These are phyloP conservation scores for Ascaphus truei DNA, from an alignment of 2,113 vertebrate genomes.

Conservation along the genomic window DNA sequence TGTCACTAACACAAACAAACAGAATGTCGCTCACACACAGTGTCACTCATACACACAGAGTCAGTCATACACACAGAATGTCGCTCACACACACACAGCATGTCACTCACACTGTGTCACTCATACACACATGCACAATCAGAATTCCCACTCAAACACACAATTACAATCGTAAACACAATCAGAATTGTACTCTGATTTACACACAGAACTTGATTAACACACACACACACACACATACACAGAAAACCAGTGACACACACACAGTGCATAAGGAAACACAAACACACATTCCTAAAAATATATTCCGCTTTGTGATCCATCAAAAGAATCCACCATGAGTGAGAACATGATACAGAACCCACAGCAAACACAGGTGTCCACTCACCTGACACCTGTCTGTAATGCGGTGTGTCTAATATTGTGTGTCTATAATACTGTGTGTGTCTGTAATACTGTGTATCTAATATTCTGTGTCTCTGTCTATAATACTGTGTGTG, in stretches of 20 bases:
- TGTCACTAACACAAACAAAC: too few species aligned
- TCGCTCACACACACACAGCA: too few species aligned
- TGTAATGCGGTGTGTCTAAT: neutral
- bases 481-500: too few species aligned
- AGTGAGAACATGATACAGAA: neutral
- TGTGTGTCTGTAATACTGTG: neutral
- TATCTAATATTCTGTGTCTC: neutral
- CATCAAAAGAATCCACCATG: constrained; percentile 12
- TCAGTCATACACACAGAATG: too few species aligned
- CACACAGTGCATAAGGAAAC: neutral
- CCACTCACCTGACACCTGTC: constrained; percentile 30
- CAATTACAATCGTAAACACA: too few species aligned
- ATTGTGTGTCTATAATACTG: neutral
- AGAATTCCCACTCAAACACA: too few species aligned
- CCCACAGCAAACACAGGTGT: constrained; percentile 26
- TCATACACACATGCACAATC: too few species aligned
- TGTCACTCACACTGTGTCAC: too few species aligned
- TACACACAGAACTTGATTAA: too few species aligned
- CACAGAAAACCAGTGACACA: neutral
- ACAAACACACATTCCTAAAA: constrained; percentile 4
- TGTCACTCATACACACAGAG: too few species aligned
- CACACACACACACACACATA: neutral
- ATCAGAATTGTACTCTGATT: too few species aligned
- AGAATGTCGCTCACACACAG: too few species aligned
- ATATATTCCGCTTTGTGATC: neutral